Percentiles rank a stretch among this genome's conserved stretches.
phyloP scores from a whole-genome alignment of 1,140 invertebrate genomes.

The Sinonovacula constricta region DNA sequence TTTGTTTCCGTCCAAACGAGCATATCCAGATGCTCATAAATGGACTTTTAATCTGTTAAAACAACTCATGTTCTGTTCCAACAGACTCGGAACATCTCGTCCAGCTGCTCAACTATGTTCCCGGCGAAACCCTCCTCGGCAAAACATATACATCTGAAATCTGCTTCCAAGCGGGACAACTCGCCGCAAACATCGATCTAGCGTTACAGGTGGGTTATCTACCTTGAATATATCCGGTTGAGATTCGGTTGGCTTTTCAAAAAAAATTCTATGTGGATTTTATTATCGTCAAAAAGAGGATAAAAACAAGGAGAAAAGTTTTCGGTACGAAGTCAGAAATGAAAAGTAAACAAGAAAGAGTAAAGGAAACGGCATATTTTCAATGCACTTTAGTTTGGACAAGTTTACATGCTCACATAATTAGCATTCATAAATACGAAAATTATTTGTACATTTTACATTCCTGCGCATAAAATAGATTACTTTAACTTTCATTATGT shows the following conservation, averaged over 20 bases:
- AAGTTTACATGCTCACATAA: too few relatives aligned
- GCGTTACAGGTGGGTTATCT: conserved; percentile 19
- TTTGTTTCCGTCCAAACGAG: too few relatives aligned
- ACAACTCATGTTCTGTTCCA: neutral
- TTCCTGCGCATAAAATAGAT: too few relatives aligned
- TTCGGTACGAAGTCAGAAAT: too few relatives aligned
- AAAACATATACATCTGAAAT: conserved; percentile 39
- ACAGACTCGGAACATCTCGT: conserved; percentile 15
- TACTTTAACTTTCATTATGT: too few relatives aligned
- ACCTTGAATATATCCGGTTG: neutral
- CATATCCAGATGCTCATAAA: too few relatives aligned
- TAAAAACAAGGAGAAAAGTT: neutral
- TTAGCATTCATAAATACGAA: too few relatives aligned
- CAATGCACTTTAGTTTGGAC: neutral
- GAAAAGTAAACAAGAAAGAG: neutral
- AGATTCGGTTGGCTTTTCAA: neutral
- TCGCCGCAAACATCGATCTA: conserved; percentile 10
- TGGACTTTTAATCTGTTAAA: neutral
- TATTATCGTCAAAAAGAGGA: neutral
- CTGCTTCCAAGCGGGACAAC: conserved; percentile 36
- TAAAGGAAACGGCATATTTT: neutral
- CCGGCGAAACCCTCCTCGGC: conserved; percentile 21
- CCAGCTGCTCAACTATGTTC: conserved; percentile 35
- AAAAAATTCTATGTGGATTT: neutral
- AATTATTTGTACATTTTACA: too few relatives aligned